Conservation (phyloP, 2,113 vertebrate species). For the Rhinoderma darwinii region DNA sequence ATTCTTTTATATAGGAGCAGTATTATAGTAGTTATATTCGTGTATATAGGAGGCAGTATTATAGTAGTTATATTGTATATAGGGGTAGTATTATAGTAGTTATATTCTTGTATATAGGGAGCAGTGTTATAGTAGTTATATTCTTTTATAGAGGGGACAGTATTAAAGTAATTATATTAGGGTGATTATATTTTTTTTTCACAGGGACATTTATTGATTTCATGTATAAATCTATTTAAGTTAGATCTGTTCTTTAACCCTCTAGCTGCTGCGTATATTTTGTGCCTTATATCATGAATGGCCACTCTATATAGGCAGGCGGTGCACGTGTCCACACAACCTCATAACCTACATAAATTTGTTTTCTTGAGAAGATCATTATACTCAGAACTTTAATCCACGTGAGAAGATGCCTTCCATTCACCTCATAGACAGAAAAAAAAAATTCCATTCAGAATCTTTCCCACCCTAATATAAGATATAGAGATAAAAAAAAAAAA, state of each 20-base stretch:
- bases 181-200: too few relatives aligned
- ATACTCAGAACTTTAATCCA: neutral
- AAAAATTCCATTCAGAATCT: neutral
- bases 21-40: slow-evolving; percentile 5
- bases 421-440: neutral
- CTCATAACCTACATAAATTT: neutral
- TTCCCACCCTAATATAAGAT: neutral
- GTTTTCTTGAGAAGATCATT: neutral
- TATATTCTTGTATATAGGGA: neutral
- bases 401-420: neutral
- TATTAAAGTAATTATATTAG: neutral
- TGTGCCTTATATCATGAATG: neutral
- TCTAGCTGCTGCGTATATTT: too few relatives aligned
- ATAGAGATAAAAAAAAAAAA: neutral
- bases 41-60: slow-evolving; percentile 2
- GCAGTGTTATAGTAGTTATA: neutral
- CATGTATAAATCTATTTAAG: too few relatives aligned
- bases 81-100: neutral
- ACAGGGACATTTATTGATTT: too few relatives aligned
- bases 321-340: neutral
- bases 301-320: neutral
- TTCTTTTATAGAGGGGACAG: neutral
- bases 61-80: slow-evolving; percentile 8
- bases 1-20: neutral
- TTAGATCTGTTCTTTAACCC: too few relatives aligned